These are phyloP conservation scores for Drosophila punjabiensis DNA, from an alignment of 1,140 invertebrate species.

Conservation along the genomic window DNA sequence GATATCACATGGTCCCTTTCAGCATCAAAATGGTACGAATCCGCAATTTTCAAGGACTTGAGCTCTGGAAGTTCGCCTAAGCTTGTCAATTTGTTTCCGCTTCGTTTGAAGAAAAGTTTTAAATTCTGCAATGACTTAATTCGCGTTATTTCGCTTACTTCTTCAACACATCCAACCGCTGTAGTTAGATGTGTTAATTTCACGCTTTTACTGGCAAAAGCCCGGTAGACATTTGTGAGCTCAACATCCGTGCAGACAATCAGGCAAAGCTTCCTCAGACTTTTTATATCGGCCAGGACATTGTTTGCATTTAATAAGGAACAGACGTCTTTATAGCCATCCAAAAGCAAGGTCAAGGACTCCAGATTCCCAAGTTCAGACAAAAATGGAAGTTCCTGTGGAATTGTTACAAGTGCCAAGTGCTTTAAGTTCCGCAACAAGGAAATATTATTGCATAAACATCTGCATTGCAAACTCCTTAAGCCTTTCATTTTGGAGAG, in stretches of 20 bases:
- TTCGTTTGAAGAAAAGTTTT: background rate
- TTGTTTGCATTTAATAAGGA: background rate
- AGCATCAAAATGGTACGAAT: background rate
- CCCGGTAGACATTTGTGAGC: background rate
- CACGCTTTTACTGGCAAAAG: background rate
- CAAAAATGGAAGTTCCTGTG: no score
- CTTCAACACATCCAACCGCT: background rate
- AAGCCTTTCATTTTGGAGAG: background rate
- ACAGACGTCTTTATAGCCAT: background rate
- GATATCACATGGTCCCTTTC: background rate
- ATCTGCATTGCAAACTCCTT: background rate
- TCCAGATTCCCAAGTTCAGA: background rate
- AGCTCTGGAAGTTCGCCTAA: background rate
- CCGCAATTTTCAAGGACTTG: background rate
- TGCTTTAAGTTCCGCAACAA: background rate
- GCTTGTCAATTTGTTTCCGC: background rate
- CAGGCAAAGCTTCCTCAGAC: background rate
- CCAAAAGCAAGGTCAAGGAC: background rate
- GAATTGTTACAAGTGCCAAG: background rate
- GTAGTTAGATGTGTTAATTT: background rate
- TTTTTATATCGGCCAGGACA: background rate
- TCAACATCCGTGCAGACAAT: fast-evolving
- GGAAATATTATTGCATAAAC: background rate
- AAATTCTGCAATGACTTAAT: background rate
- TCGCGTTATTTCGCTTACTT: slow-evolving; percentile 2